A percentile compares a stretch with the other conserved stretches of the same genome.
Conservation (phyloP, 1,140 invertebrate genomes). For the Akabosia matsudoensis region DNA sequence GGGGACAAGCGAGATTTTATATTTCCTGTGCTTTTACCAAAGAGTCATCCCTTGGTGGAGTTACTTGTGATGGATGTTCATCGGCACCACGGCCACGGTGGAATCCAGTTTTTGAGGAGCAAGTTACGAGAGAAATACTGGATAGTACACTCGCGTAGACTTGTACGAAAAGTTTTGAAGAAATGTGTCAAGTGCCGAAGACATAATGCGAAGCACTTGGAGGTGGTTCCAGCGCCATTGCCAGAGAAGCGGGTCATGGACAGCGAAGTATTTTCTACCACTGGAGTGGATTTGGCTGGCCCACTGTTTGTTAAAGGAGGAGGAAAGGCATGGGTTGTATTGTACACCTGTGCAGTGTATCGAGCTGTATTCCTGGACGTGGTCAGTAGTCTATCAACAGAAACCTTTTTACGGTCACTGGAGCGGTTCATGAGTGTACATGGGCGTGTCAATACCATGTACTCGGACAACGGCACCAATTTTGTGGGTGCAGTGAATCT, state of each 20-base stretch:
- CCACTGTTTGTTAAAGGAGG: conserved; percentile 47
- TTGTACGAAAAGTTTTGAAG: not conserved
- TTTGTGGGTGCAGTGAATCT: not conserved
- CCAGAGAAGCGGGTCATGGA: conserved; percentile 47
- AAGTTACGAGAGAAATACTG: not conserved
- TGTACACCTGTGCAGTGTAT: not conserved
- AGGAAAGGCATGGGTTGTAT: not conserved
- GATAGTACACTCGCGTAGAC: not conserved
- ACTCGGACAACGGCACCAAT: not conserved
- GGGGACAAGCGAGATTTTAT: not conserved
- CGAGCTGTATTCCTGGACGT: not conserved
- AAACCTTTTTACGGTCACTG: not conserved
- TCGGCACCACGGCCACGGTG: not conserved
- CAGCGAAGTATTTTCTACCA: conserved; percentile 16
- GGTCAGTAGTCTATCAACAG: not conserved
- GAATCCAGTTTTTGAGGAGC: not conserved
- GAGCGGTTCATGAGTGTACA: not conserved
- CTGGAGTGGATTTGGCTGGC: conserved; percentile 49
- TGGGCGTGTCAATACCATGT: not conserved
- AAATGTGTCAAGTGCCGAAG: conserved; percentile 15
- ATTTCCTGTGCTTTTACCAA: not conserved
- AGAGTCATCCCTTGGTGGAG: not conserved
- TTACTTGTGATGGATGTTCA: not conserved
- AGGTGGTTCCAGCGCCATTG: conserved; percentile 16
- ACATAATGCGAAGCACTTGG: not conserved